Evolutionary conservation across 2,113 vertebrate genomes (phyloP).

Genomic region (Heloderma charlesbogerti): DNA sequence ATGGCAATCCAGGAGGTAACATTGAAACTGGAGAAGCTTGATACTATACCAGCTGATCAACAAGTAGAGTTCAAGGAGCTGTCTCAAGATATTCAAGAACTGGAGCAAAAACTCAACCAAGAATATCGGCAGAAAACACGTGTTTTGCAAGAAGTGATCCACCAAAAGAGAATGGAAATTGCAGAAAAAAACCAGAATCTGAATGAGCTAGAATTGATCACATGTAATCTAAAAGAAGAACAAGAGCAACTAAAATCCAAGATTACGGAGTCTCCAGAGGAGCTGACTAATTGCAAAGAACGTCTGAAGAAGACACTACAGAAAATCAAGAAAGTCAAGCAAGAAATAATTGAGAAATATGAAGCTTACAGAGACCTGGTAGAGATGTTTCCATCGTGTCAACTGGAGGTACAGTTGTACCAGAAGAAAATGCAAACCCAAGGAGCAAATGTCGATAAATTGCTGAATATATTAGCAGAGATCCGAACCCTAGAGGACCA

Average conservation of each 20-base stretch:
- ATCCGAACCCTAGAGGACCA: conserved; percentile 76
- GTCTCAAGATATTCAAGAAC: conserved; percentile 82
- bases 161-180: conserved; percentile 84
- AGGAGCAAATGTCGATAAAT: conserved; percentile 69
- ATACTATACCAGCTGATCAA: conserved; percentile 89
- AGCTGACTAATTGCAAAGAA: conserved; percentile 88
- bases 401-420: conserved; percentile 76
- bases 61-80: conserved; percentile 90
- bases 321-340: conserved; percentile 85
- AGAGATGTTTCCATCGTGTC: conserved; percentile 72
- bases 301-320: conserved; percentile 88
- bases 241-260: conserved; percentile 87
- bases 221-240: conserved; percentile 86
- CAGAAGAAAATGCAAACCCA: conserved; percentile 80
- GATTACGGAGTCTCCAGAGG: conserved; percentile 92
- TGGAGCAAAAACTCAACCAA: conserved; percentile 81
- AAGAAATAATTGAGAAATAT: conserved; percentile 78
- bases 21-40: conserved; percentile 85
- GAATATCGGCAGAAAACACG: conserved; percentile 86
- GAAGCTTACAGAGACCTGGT: conserved; percentile 77
- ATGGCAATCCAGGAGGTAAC: conserved; percentile 79
- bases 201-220: conserved; percentile 84
- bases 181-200: conserved; percentile 85
- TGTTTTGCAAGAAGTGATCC: conserved; percentile 80
- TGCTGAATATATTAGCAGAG: conserved; percentile 71